A percentile compares a stretch with the other conserved stretches of the same genome.
Evolutionary conservation across 2,113 vertebrate species (phyloP).

Genomic region (Salvelinus alpinus): DNA sequence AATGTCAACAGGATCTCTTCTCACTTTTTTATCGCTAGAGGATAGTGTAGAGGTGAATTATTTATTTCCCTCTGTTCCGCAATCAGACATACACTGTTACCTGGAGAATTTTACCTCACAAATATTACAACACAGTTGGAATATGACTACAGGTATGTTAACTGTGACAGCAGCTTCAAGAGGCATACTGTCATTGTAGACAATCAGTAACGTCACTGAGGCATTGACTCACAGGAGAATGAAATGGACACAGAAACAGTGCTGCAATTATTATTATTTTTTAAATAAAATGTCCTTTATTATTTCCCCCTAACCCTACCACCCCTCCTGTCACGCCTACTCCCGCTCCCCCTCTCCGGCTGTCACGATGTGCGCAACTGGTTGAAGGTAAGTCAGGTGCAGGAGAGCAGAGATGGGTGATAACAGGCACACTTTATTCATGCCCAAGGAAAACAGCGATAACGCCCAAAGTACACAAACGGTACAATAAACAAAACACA

Average conservation of each 20-base stretch:
- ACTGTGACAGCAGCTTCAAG: neutral
- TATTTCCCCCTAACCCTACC: too few species aligned
- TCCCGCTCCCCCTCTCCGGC: too few species aligned
- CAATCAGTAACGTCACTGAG: neutral
- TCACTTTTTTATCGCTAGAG: neutral
- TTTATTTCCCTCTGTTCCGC: neutral
- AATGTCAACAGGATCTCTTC: neutral
- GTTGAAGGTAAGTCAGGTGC: too few species aligned
- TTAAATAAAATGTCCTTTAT: too few species aligned
- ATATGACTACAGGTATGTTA: neutral
- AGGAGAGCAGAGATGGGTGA: too few species aligned
- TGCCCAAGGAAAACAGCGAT: too few species aligned
- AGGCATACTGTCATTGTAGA: neutral
- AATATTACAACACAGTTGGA: neutral
- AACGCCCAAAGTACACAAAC: too few species aligned
- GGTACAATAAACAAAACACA: too few species aligned
- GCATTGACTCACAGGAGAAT: neutral
- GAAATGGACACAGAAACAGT: neutral
- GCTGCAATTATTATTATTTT: too few species aligned
- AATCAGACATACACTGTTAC: neutral
- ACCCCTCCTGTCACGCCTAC: too few species aligned
- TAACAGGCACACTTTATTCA: too few species aligned
- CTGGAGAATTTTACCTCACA: neutral
- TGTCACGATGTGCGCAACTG: too few species aligned
- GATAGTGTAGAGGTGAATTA: neutral